Base-by-base conservation (phyloP, 2,113 vertebrate genomes). In the Rhea americana region DNA sequence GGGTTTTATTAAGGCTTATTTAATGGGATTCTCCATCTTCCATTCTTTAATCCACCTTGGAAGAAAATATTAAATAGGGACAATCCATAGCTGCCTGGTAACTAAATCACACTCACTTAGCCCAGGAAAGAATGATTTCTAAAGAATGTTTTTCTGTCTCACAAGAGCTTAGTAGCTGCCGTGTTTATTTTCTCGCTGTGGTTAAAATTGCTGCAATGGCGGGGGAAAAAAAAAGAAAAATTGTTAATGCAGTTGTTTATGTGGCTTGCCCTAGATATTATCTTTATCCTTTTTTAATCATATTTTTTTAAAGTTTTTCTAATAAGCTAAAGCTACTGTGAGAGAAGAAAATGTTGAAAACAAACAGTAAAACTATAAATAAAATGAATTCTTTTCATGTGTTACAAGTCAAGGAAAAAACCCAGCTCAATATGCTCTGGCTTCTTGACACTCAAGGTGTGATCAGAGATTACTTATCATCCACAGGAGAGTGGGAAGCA, bases 381-480 rank as follows among this genome's bases (percentile, higher is more conserved):
- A 94, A 95, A 96, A 96, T 78, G 30, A 95, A 94, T 95, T 96
- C 93, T 96, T 97, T 97, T 96, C 86, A 95, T 93, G 93, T 95
- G 85, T 45, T 82, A 53, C 71, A 82, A 92, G 96, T 94, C 84
- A 96, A 65, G 88, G 83, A 86, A 93, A 96, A 97, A 94, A 79
- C 82, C 74, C 79, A 93, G 85, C 93, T 95, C 80, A 89, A 73
- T 95, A 84, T 75, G 90, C 87, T 94, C 93, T 91, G 93, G 89
- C 92, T 96, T 96, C 87, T 92, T 96, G 96, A 95, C 96, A 94
- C 92, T 93, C 85, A 94, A 97, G 97, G 97, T 97, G 97, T 97
- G 98, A 97, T 97, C 51, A 91, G 97, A 98, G 97, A 97, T 98
- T 97, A 94, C 51, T 84, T 92, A 94, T 43, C 96, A 96, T 96